These are phyloP conservation scores for Mylabris phalerata DNA, from an alignment of 1,140 invertebrate genomes.

Conservation along the genomic window DNA sequence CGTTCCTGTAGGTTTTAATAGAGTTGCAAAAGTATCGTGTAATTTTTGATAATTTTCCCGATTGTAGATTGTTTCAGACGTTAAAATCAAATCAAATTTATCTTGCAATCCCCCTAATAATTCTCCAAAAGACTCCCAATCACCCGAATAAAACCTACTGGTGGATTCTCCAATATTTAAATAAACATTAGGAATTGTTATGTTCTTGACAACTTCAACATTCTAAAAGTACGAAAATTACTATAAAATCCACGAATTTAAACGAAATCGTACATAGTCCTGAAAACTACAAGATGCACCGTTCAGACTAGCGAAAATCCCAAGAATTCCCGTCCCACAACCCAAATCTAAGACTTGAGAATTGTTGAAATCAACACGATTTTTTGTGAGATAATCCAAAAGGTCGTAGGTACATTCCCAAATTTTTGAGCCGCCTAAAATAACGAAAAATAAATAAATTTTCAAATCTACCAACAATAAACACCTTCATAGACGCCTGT, in stretches of 20 bases:
- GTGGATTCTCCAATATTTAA: slow-evolving; percentile 54
- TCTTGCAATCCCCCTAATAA: slow-evolving; percentile 41
- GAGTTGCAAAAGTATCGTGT: slow-evolving; percentile 57
- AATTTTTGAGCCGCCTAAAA: slow-evolving; percentile 74
- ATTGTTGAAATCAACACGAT: slow-evolving; percentile 42
- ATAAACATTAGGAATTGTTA: slow-evolving; percentile 73
- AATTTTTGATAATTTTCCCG: slow-evolving; percentile 69
- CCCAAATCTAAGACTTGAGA: slow-evolving; percentile 72
- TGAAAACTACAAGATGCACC: slow-evolving; percentile 69
- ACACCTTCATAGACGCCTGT: slow-evolving; percentile 66
- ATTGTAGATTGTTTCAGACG: slow-evolving; percentile 90
- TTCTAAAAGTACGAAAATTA: slow-evolving; percentile 54
- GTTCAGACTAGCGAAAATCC: slow-evolving; percentile 60
- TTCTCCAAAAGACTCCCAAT: slow-evolving; percentile 64
- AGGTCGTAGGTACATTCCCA: slow-evolving; percentile 85
- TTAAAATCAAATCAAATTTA: slow-evolving; percentile 77
- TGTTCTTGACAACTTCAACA: slow-evolving; percentile 60
- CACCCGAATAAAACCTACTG: slow-evolving; percentile 69
- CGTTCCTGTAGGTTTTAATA: slow-evolving; percentile 58
- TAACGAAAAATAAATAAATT: slow-evolving; percentile 15
- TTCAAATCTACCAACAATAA: slow-evolving; percentile 7
- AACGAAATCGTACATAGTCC: slow-evolving; percentile 70
- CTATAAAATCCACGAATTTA: background rate
- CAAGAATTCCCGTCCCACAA: slow-evolving; percentile 78
- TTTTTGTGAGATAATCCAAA: slow-evolving; percentile 52